Conservation (phyloP, 2,888 invertebrate genomes). For the Leucania comma region DNA sequence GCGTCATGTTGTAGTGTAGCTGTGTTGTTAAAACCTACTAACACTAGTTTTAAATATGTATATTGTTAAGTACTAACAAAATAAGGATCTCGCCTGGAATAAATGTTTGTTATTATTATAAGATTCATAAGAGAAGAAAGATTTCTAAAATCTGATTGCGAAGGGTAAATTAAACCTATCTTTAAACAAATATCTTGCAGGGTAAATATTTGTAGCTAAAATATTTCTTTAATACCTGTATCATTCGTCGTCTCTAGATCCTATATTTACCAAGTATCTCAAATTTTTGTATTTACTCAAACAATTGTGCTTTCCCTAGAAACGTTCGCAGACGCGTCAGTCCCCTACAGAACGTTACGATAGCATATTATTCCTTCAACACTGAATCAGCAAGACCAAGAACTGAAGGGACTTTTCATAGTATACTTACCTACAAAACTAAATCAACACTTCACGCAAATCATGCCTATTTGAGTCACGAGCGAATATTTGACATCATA, state of each 20-base stretch:
- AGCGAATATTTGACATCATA: background rate
- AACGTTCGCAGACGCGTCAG: background rate
- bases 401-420: background rate
- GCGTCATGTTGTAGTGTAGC: too few relatives aligned
- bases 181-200: background rate
- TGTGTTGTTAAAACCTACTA: too few relatives aligned
- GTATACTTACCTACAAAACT: constrained; percentile 19
- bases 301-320: background rate
- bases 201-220: background rate
- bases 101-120: too few relatives aligned
- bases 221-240: too few relatives aligned
- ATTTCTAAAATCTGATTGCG: background rate
- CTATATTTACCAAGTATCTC: constrained; percentile 4
- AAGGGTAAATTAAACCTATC: background rate
- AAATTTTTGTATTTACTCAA: constrained; percentile 16
- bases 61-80: too few relatives aligned
- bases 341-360: background rate
- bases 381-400: background rate
- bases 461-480: background rate
- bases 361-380: constrained; percentile 16
- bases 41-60: too few relatives aligned
- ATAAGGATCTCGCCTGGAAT: too few relatives aligned
- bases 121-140: background rate
- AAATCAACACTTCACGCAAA: constrained; percentile 34
- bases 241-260: background rate